phyloP scores from a whole-genome alignment of 30 jellyfish, hydroid and myxozoan genomes.

The Rhopilema esculentum region DNA sequence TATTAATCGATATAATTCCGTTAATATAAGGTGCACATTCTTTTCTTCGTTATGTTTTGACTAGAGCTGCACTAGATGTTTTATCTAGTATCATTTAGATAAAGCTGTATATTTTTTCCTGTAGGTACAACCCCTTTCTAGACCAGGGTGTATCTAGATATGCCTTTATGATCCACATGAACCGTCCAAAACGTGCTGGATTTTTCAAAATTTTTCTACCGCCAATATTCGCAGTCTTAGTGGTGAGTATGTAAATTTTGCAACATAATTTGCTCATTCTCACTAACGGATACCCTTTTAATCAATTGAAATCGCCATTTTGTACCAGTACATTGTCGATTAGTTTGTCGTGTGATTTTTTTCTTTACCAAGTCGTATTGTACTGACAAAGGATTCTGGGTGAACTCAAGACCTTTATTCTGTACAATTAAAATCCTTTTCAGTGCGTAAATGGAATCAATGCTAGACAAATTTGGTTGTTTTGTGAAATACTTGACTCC shows the following conservation, averaged over 20 bases:
- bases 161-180: conserved; percentile 92
- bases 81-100: no score
- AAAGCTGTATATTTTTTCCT: no score
- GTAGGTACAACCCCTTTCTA: conserved; percentile 93
- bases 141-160: conserved; percentile 94
- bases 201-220: conserved; percentile 89
- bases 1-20: no score
- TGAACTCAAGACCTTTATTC: no score
- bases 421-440: no score
- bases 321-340: not conserved
- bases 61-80: no score
- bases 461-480: no score
- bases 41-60: no score
- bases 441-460: no score
- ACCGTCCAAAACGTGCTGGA: conserved; percentile 88
- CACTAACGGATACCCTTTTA: not conserved
- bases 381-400: no score
- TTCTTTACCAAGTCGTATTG: not conserved
- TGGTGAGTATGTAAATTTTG: conserved; percentile 46
- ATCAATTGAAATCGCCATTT: not conserved
- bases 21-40: no score
- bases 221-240: conserved; percentile 84
- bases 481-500: no score
- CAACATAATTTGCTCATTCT: not conserved
- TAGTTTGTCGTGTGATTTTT: not conserved